Percentiles rank a stretch among this genome's conserved stretches.
Conservation (phyloP, 2,888 invertebrate species). For the Rhingia rostrata region DNA sequence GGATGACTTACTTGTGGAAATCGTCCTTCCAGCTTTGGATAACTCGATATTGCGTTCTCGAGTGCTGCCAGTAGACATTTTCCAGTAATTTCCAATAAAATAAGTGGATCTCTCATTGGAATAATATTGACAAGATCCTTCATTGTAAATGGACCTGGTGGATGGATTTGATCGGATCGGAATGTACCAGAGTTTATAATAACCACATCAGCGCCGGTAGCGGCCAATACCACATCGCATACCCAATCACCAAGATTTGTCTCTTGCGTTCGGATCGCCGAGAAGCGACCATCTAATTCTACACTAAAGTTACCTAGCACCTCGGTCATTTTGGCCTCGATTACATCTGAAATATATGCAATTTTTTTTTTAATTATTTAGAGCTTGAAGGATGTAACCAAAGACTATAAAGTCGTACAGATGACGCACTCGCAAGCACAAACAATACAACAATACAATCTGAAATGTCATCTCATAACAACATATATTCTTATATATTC, state of each 20-base stretch:
- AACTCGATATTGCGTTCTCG: slow-evolving; percentile 93
- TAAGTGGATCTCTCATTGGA: slow-evolving; percentile 93
- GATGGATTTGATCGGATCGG: slow-evolving; percentile 85
- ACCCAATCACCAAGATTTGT: slow-evolving; percentile 95
- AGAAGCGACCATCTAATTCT: slow-evolving; percentile 94
- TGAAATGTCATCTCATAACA: background rate
- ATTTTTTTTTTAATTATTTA: background rate
- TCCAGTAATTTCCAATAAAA: slow-evolving; percentile 90
- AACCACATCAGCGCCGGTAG: slow-evolving; percentile 93
- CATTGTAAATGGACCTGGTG: slow-evolving; percentile 92
- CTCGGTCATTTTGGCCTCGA: slow-evolving; percentile 93
- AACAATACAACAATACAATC: background rate
- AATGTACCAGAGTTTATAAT: slow-evolving; percentile 90
- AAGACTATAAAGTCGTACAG: no score
- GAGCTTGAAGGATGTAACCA: background rate
- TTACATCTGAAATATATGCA: slow-evolving; percentile 85
- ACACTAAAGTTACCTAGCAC: slow-evolving; percentile 92
- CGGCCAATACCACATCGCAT: slow-evolving; percentile 91
- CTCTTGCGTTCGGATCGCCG: slow-evolving; percentile 90
- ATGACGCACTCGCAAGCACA: no score
- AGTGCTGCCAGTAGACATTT: slow-evolving; percentile 87
- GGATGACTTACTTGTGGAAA: slow-evolving; percentile 88
- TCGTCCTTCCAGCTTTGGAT: slow-evolving; percentile 93
- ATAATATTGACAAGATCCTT: slow-evolving; percentile 92
- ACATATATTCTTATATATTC: slow-evolving; percentile 47